Conservation (phyloP, 2,113 vertebrate genomes). For the Oceanodroma tethys region DNA sequence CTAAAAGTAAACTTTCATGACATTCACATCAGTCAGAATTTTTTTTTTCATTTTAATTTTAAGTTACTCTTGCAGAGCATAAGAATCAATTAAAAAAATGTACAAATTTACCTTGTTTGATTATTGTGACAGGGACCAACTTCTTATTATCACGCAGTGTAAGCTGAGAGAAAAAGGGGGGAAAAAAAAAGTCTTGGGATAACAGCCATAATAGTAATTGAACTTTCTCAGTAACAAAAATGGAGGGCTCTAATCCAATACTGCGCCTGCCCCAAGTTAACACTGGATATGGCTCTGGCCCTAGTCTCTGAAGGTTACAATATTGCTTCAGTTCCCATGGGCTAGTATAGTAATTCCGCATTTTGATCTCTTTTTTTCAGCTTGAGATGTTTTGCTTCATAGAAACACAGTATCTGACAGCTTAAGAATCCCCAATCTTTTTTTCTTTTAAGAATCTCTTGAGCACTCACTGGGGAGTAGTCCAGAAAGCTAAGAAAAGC, state of each 20-base stretch:
- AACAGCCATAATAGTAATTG: background rate
- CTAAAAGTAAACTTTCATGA: background rate
- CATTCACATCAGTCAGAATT: background rate
- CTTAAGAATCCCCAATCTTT: background rate
- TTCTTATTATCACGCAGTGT: constrained; percentile 65
- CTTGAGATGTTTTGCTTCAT: background rate
- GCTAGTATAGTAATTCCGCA: background rate
- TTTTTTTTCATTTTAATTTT: background rate
- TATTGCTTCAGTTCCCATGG: background rate
- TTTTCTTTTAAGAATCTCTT: background rate
- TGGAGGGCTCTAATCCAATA: background rate
- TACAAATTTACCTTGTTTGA: constrained; percentile 76
- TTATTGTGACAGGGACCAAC: constrained; percentile 74
- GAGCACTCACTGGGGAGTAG: background rate
- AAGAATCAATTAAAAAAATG: background rate
- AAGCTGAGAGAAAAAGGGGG: constrained; percentile 57
- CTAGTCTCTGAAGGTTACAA: background rate
- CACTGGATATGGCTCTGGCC: background rate
- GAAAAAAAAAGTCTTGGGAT: background rate
- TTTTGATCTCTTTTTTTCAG: background rate
- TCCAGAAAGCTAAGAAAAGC: background rate
- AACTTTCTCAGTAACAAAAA: background rate
- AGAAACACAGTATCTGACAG: background rate
- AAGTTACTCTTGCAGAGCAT: background rate
- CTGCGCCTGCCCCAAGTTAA: background rate